Evolutionary conservation across 1,140 invertebrate genomes (phyloP).

Genomic region (Drosophila ironensis): DNA sequence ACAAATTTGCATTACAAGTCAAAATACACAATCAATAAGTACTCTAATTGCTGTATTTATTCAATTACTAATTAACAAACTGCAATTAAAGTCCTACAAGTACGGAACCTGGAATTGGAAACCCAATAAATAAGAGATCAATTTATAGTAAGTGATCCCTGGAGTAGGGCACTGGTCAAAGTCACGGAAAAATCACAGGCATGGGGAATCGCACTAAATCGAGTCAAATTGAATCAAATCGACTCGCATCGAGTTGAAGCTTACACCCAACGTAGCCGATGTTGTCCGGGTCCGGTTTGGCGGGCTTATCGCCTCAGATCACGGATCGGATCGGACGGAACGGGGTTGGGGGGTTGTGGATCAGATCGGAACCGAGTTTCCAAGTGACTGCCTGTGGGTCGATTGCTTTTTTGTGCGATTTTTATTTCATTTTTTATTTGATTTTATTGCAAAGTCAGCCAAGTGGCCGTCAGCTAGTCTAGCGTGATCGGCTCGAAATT

Average conservation of each 20-base stretch:
- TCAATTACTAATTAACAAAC: no score
- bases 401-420: neutral
- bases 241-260: neutral
- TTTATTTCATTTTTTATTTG: constrained; percentile 32
- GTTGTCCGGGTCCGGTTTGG: constrained; percentile 33
- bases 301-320: constrained; percentile 26
- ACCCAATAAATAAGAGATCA: no score
- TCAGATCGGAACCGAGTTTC: constrained; percentile 32
- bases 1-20: no score
- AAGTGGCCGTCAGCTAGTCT: constrained; percentile 78
- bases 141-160: neutral
- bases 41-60: no score
- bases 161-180: constrained; percentile 15
- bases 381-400: constrained; percentile 17
- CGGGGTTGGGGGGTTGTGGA: constrained; percentile 30
- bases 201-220: neutral
- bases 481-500: constrained; percentile 59
- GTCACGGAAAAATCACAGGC: constrained; percentile 10
- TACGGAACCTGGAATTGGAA: no score
- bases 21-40: no score
- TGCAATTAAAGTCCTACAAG: no score
- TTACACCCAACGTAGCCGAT: constrained; percentile 6
- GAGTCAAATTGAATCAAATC: neutral
- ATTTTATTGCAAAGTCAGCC: constrained; percentile 49
- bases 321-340: neutral